A percentile compares a stretch with the other conserved stretches of the same genome.
phyloP scores from a whole-genome alignment of 2,113 vertebrate genomes.

The Chaetura pelagica region DNA sequence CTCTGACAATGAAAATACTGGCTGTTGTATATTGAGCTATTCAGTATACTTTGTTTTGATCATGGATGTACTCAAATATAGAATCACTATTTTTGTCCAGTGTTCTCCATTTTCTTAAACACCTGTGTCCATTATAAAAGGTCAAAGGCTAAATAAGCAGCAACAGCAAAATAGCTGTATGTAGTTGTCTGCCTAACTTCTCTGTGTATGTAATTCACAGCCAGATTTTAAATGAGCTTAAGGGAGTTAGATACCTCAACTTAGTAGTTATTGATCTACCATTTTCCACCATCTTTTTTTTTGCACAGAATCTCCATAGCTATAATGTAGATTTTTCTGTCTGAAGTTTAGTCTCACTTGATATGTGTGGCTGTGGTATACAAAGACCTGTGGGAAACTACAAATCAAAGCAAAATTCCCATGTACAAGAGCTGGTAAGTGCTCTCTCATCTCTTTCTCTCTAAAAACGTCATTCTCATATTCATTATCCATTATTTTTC shows the following conservation, averaged over 20 bases:
- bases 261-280: background rate
- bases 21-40: background rate
- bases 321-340: background rate
- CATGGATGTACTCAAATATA: background rate
- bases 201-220: background rate
- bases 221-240: background rate
- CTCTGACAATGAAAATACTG: background rate
- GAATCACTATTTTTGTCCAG: background rate
- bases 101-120: background rate
- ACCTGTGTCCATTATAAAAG: background rate
- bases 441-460: background rate
- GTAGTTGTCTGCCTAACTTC: background rate
- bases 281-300: background rate
- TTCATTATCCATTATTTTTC: background rate
- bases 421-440: background rate
- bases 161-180: background rate
- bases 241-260: background rate
- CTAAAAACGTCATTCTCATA: background rate
- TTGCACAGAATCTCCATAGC: background rate
- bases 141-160: background rate
- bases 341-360: background rate
- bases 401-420: background rate
- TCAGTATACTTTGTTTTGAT: background rate
- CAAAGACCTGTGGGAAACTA: background rate
- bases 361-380: background rate